Evolutionary conservation across 2,113 vertebrate species (phyloP), one percentile per base, ranked within the genome.

Genomic region (Polypterus bichir): DNA sequence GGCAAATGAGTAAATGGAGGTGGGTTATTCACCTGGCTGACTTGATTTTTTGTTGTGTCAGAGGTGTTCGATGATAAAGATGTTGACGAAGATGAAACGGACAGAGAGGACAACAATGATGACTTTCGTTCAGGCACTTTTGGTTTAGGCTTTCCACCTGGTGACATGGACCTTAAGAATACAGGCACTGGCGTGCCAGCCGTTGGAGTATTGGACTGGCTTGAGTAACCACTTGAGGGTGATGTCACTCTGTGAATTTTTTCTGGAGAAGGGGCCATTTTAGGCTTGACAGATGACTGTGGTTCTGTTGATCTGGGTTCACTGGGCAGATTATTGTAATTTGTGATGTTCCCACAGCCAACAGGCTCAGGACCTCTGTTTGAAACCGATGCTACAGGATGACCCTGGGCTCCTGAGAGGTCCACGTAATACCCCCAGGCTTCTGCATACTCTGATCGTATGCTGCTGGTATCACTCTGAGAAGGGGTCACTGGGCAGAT

Each of bases 121-220:
- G 96, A 99, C 67, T 96, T 97, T 69, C 95, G 91, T 76, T 99
- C 95, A 1, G 95, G 96, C 56, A 98, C 92, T 86, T 83, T 93
- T 63, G 96, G 76, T 74, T 88, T 97, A 46, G 86, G 80, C 57
- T 88, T 90, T 48, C 80, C 79, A 3, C 83, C 87, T 48, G 92
- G 91, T 47, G 92, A 91, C 66, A 72, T 11, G 44, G 89, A 83
- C 69, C 89, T 89, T 66, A 91, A 54, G 11, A 89, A 74, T 0
- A 89, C 86, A 61, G 96, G 92, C 73, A 96, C 92, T 0, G 96
- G 96, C 48, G 93, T 98, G 68, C 97, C 88, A 0, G 93, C 89
- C 2, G 94, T 98, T 60, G 96, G 96, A 1, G 96, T 99, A 68
- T 97, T 96, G 11, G 94, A 99, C 74, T 99, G 96, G 78, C 96